phyloP scores from a whole-genome alignment of 2,888 invertebrate genomes.

The Nomada flava region DNA sequence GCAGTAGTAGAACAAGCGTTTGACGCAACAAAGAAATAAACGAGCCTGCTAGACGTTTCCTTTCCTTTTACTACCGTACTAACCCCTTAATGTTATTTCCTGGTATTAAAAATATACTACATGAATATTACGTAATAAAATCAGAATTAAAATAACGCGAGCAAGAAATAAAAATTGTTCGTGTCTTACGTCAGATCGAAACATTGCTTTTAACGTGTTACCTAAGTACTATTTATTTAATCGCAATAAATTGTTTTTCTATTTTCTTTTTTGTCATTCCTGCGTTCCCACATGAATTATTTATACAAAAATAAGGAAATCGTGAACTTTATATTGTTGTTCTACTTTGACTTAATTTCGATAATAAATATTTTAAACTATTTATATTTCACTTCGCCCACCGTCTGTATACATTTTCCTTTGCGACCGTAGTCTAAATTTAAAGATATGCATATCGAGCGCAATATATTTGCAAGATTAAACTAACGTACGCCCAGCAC shows the following conservation, averaged over 20 bases:
- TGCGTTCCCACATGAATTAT: no score
- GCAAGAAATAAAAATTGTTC: no score
- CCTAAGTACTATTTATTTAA: no score
- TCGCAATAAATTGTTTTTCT: no score
- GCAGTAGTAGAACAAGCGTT: conserved; percentile 15
- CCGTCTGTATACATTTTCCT: neutral
- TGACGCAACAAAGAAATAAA: conserved; percentile 8
- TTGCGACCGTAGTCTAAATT: neutral
- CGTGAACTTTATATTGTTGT: no score
- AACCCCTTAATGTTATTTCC: neutral
- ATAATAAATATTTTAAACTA: neutral
- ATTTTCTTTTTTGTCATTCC: no score
- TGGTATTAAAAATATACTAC: neutral
- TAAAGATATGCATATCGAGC: neutral
- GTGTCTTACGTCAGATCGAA: no score
- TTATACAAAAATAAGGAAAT: no score
- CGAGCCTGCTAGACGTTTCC: neutral
- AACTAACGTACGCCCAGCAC: neutral
- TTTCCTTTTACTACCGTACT: neutral
- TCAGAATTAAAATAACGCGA: no score
- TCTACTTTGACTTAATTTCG: no score
- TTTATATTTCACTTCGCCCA: no score
- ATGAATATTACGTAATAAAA: neutral
- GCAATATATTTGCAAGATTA: conserved; percentile 1
- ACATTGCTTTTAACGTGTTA: no score